Evolutionary conservation across 2,797 vertebrate species (phyloP).

Genomic region (Sebastes minor): DNA sequence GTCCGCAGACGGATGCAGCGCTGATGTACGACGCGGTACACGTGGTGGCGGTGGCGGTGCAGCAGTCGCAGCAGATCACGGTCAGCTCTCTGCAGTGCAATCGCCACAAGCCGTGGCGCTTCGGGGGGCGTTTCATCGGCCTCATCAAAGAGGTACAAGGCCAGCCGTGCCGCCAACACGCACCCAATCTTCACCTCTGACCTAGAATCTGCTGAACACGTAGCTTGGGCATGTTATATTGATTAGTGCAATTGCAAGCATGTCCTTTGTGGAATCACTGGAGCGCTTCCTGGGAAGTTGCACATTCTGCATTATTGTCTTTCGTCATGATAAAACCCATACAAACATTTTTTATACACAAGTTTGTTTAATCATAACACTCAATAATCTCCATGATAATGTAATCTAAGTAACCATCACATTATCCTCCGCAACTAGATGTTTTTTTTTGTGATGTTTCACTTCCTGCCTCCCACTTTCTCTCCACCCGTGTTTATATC

Average conservation of each 20-base stretch:
- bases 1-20: constrained; percentile 92
- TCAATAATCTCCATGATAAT: background rate
- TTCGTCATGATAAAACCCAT: constrained; percentile 3
- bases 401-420: constrained; percentile 1
- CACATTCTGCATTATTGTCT: background rate
- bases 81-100: constrained; percentile 98
- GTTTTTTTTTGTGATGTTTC: constrained; percentile 43
- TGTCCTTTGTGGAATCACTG: background rate
- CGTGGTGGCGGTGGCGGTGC: constrained; percentile 94
- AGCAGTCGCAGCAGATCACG: constrained; percentile 97
- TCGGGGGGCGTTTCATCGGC: constrained; percentile 92
- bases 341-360: background rate
- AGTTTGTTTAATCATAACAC: background rate
- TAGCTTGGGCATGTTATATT: background rate
- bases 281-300: background rate
- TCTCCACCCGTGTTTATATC: constrained; percentile 61
- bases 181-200: constrained; percentile 24
- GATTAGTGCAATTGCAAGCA: background rate
- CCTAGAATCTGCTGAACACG: constrained; percentile 6
- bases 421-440: constrained; percentile 23
- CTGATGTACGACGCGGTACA: constrained; percentile 97
- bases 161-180: background rate
- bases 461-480: constrained; percentile 20
- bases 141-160: constrained; percentile 93
- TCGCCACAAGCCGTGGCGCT: constrained; percentile 97